Base-by-base conservation (phyloP, 2,888 invertebrate genomes). In the Molorchus minor region DNA sequence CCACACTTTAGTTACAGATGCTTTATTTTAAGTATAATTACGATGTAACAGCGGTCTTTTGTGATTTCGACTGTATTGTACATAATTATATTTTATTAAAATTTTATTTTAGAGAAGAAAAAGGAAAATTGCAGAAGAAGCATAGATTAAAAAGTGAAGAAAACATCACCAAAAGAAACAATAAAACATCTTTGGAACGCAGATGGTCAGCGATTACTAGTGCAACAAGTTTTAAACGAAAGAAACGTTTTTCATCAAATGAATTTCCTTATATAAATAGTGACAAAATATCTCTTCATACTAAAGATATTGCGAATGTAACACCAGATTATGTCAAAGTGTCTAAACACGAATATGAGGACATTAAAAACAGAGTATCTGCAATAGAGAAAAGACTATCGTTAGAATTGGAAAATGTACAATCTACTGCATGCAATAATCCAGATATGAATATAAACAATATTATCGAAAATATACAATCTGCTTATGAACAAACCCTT, bases 291-390 rank as follows among this genome's bases (percentile, higher is more conserved):
- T 81, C 81, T 56, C 81, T 82, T 71, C 74, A 81, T 41, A 56
- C 36, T 19, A 52, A 62, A 20, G 44, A 45, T 40, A 56, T 59
- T n/a, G 41, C 62, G 7, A 62, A 77, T 52, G 64, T n/a, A n/a
- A n/a, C n/a, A n/a, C n/a, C 72, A 0, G 89, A 90, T 71, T 90
- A 88, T 72, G 88, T 91, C 2, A 83, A 86, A 67, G 88, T 91
- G 70, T 85, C 89, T 2, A 90, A 90, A 79, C 86, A 84, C 57
- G 91, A 92, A 78, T 92, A 91, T 70, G 90, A 91, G 77, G 90
- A 88, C 67, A 91, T 92, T 43, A 90, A 91, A 77, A 88, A 84
- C 74, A 82, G 91, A 74, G 89, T 92, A 7, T 87, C 87, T 0
- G 88, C 88, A 3, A 90, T 92, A 82, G 71, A 71, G 20, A 67